These are phyloP conservation scores for Lepidochrysops patricia DNA, from an alignment of 2,888 invertebrate species.

Conservation along the genomic window DNA sequence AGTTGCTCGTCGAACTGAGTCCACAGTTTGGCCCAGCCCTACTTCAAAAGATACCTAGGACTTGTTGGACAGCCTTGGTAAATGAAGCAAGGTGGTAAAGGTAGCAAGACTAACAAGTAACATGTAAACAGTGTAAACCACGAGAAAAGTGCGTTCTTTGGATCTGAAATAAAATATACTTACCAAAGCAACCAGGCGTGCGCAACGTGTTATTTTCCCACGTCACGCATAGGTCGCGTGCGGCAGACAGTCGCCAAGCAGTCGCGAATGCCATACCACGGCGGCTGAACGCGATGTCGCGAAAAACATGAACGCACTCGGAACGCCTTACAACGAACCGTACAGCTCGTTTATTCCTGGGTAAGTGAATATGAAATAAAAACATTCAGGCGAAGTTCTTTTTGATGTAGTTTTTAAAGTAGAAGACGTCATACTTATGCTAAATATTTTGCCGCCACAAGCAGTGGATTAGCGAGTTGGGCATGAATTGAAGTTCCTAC, in stretches of 20 bases:
- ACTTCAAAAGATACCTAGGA: too few relatives aligned
- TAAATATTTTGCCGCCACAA: too few relatives aligned
- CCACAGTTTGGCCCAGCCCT: too few relatives aligned
- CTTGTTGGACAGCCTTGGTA: too few relatives aligned
- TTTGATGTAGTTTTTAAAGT: neutral
- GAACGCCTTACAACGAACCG: constrained; percentile 73
- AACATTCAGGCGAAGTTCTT: neutral
- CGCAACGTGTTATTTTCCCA: constrained; percentile 20
- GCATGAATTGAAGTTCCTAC: too few relatives aligned
- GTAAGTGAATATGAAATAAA: constrained; percentile 70
- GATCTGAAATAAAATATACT: neutral
- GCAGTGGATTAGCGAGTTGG: too few relatives aligned
- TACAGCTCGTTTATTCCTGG: constrained; percentile 79
- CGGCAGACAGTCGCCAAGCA: constrained; percentile 25
- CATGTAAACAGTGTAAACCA: neutral
- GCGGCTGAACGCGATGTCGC: constrained; percentile 42
- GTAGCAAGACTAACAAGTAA: too few relatives aligned
- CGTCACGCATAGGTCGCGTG: constrained; percentile 23
- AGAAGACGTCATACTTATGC: neutral
- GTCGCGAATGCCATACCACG: constrained; percentile 45
- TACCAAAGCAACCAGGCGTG: constrained; percentile 6
- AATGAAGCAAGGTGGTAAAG: too few relatives aligned
- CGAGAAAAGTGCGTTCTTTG: neutral
- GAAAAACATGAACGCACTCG: constrained; percentile 76
- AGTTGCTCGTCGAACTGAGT: too few relatives aligned